These are phyloP conservation scores for Gavialis gangeticus DNA, from an alignment of 2,113 vertebrate species.

Conservation along the genomic window DNA sequence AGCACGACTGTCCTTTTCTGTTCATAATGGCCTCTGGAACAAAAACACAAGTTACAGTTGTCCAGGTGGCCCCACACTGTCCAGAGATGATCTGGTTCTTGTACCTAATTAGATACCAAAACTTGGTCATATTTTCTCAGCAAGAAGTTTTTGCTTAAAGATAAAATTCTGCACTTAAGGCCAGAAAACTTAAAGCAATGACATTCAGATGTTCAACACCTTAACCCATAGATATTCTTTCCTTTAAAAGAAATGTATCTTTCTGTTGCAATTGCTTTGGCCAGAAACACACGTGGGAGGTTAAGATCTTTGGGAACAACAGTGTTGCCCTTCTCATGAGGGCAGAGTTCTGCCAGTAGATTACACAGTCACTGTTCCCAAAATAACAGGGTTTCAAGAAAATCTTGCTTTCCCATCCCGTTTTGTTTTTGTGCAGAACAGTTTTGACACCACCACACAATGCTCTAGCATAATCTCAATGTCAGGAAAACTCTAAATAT, in stretches of 20 bases:
- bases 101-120: not conserved
- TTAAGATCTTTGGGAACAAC: not conserved
- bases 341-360: constrained; percentile 30
- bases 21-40: not conserved
- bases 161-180: not conserved
- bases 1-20: not conserved
- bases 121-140: not conserved
- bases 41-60: not conserved
- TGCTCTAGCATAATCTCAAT: constrained; percentile 1
- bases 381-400: not conserved
- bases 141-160: not conserved
- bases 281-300: not conserved
- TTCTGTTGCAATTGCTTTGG: not conserved
- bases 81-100: not conserved
- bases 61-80: not conserved
- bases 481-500: not conserved
- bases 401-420: not conserved
- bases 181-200: not conserved
- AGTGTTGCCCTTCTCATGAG: not conserved
- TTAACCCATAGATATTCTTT: not conserved
- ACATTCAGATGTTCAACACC: not conserved
- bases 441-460: constrained; percentile 33
- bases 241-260: not conserved
- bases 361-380: constrained; percentile 23
- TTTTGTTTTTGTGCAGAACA: not conserved